Evolutionary conservation across 2,888 invertebrate species (phyloP), one percentile per base, ranked within the genome.

Genomic region (Diadegma fenestrale): DNA sequence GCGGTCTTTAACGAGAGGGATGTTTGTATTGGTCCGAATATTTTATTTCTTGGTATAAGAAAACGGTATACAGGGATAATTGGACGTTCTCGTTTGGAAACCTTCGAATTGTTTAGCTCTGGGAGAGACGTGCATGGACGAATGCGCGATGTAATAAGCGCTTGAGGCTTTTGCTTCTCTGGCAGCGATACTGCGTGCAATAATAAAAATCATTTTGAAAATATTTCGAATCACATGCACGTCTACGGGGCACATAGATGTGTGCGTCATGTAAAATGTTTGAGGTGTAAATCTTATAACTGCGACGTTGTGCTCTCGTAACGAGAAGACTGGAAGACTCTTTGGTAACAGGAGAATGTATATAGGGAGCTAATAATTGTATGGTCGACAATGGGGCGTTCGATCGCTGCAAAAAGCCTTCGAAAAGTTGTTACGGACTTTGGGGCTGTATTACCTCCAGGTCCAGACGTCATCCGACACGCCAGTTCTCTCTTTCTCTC

Each of bases 301-400:
- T 76, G 85, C 37, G 37, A 68, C 82, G 66, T 30, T 48, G 26
- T 41, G 26, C 43, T 33, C 51, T 83, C 86, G 68, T 77, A 83
- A 83, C 82, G 76, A 82, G 82, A 80, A 63, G 51, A 26, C 48
- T 76, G 80, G 82, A 80, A 63, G 51, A 26, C 48, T 76, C 63
- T 64, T 43, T 45, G 51, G 78, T 48, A 73, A 43, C 33, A 30
- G 30, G 63, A 58, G 66, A 5, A 72, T 30, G n/a, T 61, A 66
- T 69, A 64, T 17, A 19, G 78, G 51, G 33, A 51, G 66, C 43
- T 75, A 80, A 80, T 86, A 86, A 86, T 86, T 80, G 86, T 77
- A 83, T n/a, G 83, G 51, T 86, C 86, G 82, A 86, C 86, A 86
- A 86, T 86, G 83, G 86, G 80, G 76, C 86, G 77, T 86, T 86